These are phyloP conservation scores for Hydrotaea diabolus DNA, from an alignment of 2,888 invertebrate species.

Conservation along the genomic window DNA sequence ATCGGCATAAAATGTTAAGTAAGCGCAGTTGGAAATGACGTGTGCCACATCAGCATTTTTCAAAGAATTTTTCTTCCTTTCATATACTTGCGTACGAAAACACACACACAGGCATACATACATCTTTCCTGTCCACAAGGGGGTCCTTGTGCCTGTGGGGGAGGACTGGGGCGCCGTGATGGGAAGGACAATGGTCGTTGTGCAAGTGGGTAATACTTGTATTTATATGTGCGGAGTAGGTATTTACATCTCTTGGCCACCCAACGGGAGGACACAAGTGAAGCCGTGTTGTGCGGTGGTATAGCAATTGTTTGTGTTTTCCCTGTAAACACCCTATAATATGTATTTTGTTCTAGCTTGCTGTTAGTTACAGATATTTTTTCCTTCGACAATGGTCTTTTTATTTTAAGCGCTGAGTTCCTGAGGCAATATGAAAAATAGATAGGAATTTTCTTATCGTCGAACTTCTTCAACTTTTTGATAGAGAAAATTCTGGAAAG, in stretches of 20 bases:
- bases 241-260: not conserved
- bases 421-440: no score
- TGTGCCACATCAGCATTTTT: constrained; percentile 69
- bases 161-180: not conserved
- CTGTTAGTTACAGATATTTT: no score
- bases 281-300: not conserved
- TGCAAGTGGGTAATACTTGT: constrained; percentile 40
- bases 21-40: constrained; percentile 67
- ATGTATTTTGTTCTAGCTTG: no score
- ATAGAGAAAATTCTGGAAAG: no score
- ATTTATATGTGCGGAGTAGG: constrained; percentile 22
- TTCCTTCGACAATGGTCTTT: no score
- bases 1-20: constrained; percentile 61
- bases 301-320: not conserved
- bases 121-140: constrained; percentile 38
- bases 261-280: no score
- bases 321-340: not conserved
- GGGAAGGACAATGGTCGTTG: constrained; percentile 48
- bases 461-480: no score
- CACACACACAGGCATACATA: not conserved
- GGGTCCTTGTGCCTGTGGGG: constrained; percentile 17
- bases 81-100: not conserved
- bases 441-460: no score
- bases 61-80: constrained; percentile 12
- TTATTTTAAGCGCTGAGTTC: no score